Evolutionary conservation across 1,140 invertebrate genomes (phyloP).

Genomic region (Trypoxylus dichotomus): DNA sequence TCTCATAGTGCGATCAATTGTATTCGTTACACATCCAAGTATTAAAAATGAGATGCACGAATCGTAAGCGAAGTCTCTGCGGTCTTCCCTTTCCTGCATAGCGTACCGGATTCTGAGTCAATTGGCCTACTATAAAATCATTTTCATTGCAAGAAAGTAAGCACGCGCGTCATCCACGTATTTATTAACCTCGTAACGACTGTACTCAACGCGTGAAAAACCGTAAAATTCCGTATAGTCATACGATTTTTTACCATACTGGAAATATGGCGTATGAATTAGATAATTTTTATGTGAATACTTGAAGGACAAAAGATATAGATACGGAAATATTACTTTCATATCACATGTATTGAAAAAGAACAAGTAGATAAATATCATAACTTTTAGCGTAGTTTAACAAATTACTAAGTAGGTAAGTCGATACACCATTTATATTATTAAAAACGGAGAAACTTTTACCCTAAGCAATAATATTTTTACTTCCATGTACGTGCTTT

Average conservation of each 20-base stretch:
- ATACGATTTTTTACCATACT: not conserved
- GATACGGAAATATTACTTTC: too few species aligned
- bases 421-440: too few species aligned
- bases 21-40: not conserved
- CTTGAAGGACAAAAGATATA: too few species aligned
- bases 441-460: too few species aligned
- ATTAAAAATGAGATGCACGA: conserved; percentile 20
- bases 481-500: too few species aligned
- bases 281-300: too few species aligned
- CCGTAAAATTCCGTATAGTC: not conserved
- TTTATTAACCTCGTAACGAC: not conserved
- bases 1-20: not conserved
- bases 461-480: too few species aligned
- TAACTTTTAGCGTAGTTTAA: too few species aligned
- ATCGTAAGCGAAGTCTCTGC: not conserved
- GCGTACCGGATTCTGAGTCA: conserved; percentile 11
- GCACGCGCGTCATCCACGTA: not conserved
- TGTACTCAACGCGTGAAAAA: not conserved
- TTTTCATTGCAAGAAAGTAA: conserved; percentile 16
- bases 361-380: too few species aligned
- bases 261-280: too few species aligned
- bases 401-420: too few species aligned
- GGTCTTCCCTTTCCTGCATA: not conserved
- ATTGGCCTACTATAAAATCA: conserved; percentile 15
- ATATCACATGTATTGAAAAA: too few species aligned